Evolutionary conservation across 2,113 vertebrate species (phyloP).

Genomic region (Pterocles gutturalis): DNA sequence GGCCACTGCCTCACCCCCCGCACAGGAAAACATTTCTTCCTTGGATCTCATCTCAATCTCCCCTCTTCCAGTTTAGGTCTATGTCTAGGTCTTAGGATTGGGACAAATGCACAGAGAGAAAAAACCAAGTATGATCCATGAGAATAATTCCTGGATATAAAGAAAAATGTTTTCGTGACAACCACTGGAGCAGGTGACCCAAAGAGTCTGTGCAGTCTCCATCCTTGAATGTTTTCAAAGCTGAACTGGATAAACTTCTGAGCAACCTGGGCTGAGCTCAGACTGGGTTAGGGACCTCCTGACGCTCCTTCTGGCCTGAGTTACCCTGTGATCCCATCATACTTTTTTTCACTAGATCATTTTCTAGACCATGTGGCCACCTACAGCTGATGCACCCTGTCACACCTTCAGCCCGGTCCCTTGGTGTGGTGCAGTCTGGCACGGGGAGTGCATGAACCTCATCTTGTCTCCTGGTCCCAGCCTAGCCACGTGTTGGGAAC

Average conservation of each 20-base stretch:
- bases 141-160: background rate
- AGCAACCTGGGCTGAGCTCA: background rate
- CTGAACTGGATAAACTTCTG: background rate
- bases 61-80: background rate
- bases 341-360: background rate
- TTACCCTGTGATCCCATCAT: background rate
- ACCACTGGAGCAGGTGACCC: accelerated
- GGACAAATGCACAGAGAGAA: background rate
- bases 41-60: too few species aligned
- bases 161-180: background rate
- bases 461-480: background rate
- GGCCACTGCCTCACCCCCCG: too few species aligned
- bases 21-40: too few species aligned
- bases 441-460: background rate
- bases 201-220: background rate
- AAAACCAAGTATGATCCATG: background rate
- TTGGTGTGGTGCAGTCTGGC: background rate
- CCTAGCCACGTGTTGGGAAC: background rate
- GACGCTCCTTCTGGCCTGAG: background rate
- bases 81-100: background rate
- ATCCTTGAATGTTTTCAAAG: background rate
- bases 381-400: background rate
- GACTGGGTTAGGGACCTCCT: background rate
- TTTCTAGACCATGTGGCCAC: background rate
- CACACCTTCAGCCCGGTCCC: background rate